Evolutionary conservation across 2,888 invertebrate genomes (phyloP), one percentile per base, ranked within the genome.

Genomic region (Phortica okadai): DNA sequence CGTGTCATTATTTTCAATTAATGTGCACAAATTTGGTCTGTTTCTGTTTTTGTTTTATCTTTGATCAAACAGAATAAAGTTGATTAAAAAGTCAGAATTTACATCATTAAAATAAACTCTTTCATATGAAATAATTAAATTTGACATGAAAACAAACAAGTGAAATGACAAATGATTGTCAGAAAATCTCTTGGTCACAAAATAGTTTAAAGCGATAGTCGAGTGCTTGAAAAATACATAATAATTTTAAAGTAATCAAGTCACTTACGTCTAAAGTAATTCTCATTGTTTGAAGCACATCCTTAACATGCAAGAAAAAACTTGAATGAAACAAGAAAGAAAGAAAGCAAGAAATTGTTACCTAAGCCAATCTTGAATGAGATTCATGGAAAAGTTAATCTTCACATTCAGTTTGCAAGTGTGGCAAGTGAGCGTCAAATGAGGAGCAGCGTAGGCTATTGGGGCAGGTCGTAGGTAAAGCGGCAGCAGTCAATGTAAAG

Each of bases 1-100:
- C 79, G 84, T 45, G 45, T 45, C 21, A 85, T 85, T 81, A 78
- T 75, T 82, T 84, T 84, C 73, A 79, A 81, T 80, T 76, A 54
- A 56, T 58, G 42, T 50, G 11, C 59, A 21, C 2, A 10, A n/a
- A n/a, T 7, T 14, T 33, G 42, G 21, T 66, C 25, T 33, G 41
- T 66, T 66, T 59, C n/a, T 21, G 21, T 21, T 21, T 21, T 21
- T 21, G 21, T 21, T 21, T 21, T 21, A 21, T 21, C 21, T 21
- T 21, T 21, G 21, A 21, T 21, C 21, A 21, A 21, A 21, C 21
- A 21, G 21, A 21, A 21, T 21, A 21, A 21, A 21, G 21, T 21
- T 21, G 21, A 21, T 21, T 21, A 21, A 21, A 21, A 21, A 21
- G 21, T 21, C 21, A 21, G 21, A 21, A 21, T 21, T 21, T 21